These are phyloP conservation scores for Ataeniobius toweri DNA, from an alignment of 2,797 vertebrate species.

Conservation along the genomic window DNA sequence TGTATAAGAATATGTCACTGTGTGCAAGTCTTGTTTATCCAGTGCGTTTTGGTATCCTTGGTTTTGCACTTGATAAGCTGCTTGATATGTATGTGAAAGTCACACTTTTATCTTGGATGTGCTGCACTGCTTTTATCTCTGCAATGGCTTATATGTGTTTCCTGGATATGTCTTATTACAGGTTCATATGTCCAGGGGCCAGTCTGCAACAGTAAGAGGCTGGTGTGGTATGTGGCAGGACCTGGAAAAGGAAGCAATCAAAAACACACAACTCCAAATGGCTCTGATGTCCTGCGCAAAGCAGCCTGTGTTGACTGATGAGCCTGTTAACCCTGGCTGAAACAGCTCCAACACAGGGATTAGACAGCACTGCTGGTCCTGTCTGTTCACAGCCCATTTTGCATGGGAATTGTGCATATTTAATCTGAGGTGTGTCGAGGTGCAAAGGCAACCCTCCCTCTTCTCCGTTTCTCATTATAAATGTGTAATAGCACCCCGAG, in stretches of 20 bases:
- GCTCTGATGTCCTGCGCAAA: conserved; percentile 78
- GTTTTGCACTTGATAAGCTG: conserved; percentile 18
- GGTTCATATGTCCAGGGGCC: conserved; percentile 45
- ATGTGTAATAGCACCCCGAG: conserved; percentile 77
- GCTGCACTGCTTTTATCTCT: conserved; percentile 22
- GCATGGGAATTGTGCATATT: conserved; percentile 83
- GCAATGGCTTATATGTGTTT: conserved; percentile 33
- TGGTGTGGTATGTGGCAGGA: conserved; percentile 19
- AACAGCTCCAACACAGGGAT: conserved; percentile 76
- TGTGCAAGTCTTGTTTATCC: neutral
- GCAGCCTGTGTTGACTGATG: conserved; percentile 80
- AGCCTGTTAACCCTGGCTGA: conserved; percentile 82
- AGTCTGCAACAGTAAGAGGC: conserved; percentile 30
- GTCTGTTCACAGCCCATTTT: conserved; percentile 69
- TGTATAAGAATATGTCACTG: neutral
- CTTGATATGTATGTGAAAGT: conserved; percentile 22
- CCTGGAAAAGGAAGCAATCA: conserved; percentile 75
- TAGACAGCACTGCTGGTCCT: conserved; percentile 69
- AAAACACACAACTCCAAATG: conserved; percentile 80
- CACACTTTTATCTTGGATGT: conserved; percentile 25
- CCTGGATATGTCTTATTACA: conserved; percentile 46
- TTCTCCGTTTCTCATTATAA: conserved; percentile 76
- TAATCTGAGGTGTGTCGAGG: conserved; percentile 78
- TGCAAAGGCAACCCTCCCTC: conserved; percentile 72
- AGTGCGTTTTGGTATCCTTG: conserved; percentile 18